Percentiles rank a stretch among this genome's conserved stretches.
Evolutionary conservation across 2,888 invertebrate species (phyloP).

Genomic region (Achlya flavicornis): DNA sequence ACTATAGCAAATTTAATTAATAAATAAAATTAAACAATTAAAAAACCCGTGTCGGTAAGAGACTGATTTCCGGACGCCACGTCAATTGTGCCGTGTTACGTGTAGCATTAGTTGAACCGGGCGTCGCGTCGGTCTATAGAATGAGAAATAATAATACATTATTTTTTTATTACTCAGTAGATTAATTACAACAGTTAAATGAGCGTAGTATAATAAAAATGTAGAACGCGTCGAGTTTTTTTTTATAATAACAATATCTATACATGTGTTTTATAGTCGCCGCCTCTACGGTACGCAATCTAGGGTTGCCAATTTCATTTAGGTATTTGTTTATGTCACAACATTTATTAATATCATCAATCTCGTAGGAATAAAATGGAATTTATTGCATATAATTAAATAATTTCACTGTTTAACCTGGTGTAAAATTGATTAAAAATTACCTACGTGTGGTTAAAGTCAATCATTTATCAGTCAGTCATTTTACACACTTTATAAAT

Average conservation of each 20-base stretch:
- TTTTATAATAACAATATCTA: constrained; percentile 30
- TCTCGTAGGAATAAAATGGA: neutral
- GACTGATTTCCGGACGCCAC: constrained; percentile 1
- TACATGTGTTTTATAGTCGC: constrained; percentile 26
- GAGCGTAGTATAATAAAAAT: constrained; percentile 70
- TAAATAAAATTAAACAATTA: neutral
- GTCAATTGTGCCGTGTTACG: constrained; percentile 9
- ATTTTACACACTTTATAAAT: too few relatives aligned
- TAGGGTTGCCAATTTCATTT: constrained; percentile 26
- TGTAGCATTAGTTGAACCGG: constrained; percentile 4
- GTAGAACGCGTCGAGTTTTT: constrained; percentile 63
- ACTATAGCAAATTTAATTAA: neutral
- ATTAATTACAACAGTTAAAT: constrained; percentile 78
- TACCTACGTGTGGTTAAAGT: too few relatives aligned
- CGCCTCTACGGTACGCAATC: constrained; percentile 18
- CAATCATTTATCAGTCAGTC: too few relatives aligned
- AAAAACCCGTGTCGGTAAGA: neutral
- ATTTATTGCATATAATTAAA: neutral
- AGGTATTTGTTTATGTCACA: neutral
- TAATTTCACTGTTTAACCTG: neutral
- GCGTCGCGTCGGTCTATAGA: constrained; percentile 1
- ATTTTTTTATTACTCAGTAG: constrained; percentile 61
- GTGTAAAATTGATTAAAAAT: neutral
- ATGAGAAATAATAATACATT: constrained; percentile 13
- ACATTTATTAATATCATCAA: neutral